These are phyloP conservation scores for Cygnus buccinator DNA, from an alignment of 2,113 vertebrate genomes.

Conservation along the genomic window DNA sequence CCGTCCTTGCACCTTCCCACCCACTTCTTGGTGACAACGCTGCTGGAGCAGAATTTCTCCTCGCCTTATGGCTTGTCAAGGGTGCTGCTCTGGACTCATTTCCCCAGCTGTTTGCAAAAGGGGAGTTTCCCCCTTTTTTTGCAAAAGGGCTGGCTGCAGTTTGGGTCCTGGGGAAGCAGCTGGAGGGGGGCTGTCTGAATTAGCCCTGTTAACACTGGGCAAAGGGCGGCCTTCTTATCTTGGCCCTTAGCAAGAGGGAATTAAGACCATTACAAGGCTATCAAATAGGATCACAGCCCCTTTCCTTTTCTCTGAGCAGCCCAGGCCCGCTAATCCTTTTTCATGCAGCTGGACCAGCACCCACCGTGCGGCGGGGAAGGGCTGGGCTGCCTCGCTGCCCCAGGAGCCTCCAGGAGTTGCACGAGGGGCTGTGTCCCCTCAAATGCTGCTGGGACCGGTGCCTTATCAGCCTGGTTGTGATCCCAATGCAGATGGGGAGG, in stretches of 20 bases:
- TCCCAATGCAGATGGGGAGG: neutral
- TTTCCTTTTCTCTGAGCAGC: conserved; percentile 10
- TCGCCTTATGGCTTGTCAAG: neutral
- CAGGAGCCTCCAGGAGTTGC: neutral
- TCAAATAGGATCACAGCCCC: conserved; percentile 39
- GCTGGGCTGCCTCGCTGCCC: neutral
- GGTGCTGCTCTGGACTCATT: neutral
- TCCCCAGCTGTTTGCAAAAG: accelerated
- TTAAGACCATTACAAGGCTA: conserved; percentile 48
- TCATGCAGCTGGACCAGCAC: conserved; percentile 1
- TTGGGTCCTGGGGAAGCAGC: accelerated
- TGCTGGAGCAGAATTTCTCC: neutral
- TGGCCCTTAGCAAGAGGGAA: neutral
- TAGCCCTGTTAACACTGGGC: neutral
- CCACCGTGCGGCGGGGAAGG: neutral
- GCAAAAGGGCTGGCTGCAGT: neutral
- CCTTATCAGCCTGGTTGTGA: accelerated
- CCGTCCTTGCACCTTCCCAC: neutral
- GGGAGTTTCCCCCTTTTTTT: neutral
- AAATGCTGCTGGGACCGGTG: accelerated
- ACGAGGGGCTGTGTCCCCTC: accelerated
- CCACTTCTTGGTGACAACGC: accelerated
- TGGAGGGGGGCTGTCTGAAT: neutral
- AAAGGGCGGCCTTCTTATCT: neutral
- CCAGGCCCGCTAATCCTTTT: conserved; percentile 41